These are phyloP conservation scores for Myotis brandtii DNA, from an alignment of 2,113 vertebrate species.

Conservation along the genomic window DNA sequence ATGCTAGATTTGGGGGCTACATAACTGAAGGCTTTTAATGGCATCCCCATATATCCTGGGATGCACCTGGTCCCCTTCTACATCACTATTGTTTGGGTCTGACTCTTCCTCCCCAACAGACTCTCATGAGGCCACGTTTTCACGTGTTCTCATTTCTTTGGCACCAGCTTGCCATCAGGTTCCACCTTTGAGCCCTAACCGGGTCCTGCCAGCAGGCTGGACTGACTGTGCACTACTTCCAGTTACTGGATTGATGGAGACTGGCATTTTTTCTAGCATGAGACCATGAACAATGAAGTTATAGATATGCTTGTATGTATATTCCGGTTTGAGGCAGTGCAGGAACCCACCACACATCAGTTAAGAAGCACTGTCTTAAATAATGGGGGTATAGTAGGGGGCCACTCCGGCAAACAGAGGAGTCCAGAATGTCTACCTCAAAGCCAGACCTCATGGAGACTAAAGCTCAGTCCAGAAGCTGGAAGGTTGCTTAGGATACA, in stretches of 20 bases:
- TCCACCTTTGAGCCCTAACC: background rate
- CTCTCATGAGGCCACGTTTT: background rate
- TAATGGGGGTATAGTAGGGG: background rate
- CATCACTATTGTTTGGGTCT: background rate
- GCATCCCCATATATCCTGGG: background rate
- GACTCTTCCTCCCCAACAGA: background rate
- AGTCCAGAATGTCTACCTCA: background rate
- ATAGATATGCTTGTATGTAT: background rate
- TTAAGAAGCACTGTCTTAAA: background rate
- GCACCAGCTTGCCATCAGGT: background rate
- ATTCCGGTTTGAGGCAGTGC: background rate
- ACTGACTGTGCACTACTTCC: background rate
- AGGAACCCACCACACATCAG: background rate
- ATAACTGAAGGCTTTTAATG: background rate
- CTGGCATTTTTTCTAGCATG: background rate
- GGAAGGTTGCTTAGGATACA: conserved; percentile 78
- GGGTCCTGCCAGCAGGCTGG: background rate
- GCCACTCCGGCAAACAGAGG: background rate
- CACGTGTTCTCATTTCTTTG: background rate
- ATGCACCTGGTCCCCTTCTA: background rate
- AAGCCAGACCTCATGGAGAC: conserved; percentile 33
- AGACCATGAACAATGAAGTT: background rate
- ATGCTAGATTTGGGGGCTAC: background rate
- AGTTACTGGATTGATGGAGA: background rate
- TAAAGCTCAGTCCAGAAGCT: conserved; percentile 46